These are phyloP conservation scores for Anas platyrhynchos DNA, from an alignment of 2,113 vertebrate genomes.

Conservation along the genomic window DNA sequence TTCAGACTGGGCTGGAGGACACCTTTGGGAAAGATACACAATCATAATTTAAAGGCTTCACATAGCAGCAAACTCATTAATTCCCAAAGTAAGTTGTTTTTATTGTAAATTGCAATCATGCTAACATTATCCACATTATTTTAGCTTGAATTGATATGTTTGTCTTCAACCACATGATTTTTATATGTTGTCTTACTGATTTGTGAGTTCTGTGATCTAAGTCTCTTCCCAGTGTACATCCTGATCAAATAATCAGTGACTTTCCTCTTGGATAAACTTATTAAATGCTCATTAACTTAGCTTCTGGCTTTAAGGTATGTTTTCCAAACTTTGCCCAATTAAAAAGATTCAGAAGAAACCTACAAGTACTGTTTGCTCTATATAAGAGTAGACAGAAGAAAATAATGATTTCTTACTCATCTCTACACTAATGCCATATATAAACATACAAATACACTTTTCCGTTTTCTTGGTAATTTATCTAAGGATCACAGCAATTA, in stretches of 20 bases:
- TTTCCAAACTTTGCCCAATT: background rate
- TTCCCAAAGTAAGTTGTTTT: background rate
- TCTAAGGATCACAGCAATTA: constrained; percentile 14
- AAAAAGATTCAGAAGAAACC: background rate
- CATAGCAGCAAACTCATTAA: background rate
- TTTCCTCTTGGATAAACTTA: background rate
- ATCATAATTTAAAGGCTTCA: background rate
- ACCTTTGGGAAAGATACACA: background rate
- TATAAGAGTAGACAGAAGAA: background rate
- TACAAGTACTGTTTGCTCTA: background rate
- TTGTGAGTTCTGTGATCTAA: background rate
- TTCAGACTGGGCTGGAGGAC: background rate
- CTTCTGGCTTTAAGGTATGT: background rate
- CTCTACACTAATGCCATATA: background rate
- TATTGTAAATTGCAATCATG: background rate
- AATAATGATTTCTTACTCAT: background rate
- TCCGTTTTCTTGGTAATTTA: background rate
- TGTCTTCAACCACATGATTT: background rate
- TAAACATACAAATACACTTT: background rate
- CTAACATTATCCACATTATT: background rate
- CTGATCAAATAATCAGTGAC: background rate
- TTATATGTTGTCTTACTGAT: background rate
- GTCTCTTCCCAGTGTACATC: background rate
- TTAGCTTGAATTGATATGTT: background rate
- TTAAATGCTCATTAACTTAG: background rate